Evolutionary conservation across 2,797 vertebrate genomes (phyloP).

Genomic region (Pogoniulus pusillus): DNA sequence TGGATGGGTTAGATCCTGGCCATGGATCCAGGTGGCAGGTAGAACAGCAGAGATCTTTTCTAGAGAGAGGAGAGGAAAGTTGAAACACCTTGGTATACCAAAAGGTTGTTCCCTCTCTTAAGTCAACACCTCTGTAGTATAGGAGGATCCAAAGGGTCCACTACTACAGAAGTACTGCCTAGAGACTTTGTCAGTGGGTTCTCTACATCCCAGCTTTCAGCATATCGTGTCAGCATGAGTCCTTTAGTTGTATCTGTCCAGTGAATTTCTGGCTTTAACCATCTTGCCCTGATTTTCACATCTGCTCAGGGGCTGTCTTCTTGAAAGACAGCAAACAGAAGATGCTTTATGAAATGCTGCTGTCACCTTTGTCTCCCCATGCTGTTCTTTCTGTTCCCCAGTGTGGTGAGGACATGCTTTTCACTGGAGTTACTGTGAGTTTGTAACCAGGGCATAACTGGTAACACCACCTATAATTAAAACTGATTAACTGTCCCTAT

Average conservation of each 20-base stretch:
- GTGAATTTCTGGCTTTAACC: neutral
- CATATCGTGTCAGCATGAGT: neutral
- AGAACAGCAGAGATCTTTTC: neutral
- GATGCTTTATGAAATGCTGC: neutral
- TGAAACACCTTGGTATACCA: accelerated
- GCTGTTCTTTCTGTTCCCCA: neutral
- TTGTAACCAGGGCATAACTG: slow-evolving; percentile 52
- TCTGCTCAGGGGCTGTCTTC: neutral
- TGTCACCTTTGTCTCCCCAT: neutral
- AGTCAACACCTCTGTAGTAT: neutral
- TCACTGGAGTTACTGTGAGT: neutral
- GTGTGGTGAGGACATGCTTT: slow-evolving; percentile 26
- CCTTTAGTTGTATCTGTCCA: neutral
- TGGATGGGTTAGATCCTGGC: neutral
- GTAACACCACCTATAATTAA: slow-evolving; percentile 62
- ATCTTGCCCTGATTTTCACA: neutral
- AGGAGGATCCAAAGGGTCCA: neutral
- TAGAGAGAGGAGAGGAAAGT: neutral
- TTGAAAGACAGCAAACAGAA: neutral
- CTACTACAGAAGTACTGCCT: neutral
- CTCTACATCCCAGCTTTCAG: neutral
- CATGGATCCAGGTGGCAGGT: neutral
- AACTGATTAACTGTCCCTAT: slow-evolving; percentile 46
- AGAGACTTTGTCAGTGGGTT: neutral
- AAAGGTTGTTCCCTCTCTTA: neutral